phyloP scores from a whole-genome alignment of 2,888 invertebrate species.

The Hemaris fuciformis region DNA sequence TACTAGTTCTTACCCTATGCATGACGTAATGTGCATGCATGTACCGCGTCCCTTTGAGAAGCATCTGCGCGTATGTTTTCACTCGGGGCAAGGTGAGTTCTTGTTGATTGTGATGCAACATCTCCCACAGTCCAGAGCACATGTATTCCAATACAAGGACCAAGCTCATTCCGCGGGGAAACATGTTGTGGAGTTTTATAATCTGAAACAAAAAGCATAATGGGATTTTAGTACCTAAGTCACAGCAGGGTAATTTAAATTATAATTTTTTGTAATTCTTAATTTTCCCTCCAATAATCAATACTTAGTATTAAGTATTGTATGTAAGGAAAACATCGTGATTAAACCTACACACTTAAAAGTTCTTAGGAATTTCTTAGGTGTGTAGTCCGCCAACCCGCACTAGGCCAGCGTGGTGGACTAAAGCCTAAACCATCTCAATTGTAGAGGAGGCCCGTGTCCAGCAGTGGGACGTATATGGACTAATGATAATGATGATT shows the following conservation, averaged over 20 bases:
- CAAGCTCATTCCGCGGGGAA: conserved; percentile 93
- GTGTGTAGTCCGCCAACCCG: too few species aligned
- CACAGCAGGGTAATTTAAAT: background rate
- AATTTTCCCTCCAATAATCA: too few species aligned
- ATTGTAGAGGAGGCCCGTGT: too few species aligned
- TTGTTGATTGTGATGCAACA: conserved; percentile 85
- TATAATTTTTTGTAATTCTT: too few species aligned
- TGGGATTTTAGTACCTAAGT: background rate
- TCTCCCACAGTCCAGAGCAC: conserved; percentile 92
- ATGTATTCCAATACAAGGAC: conserved; percentile 96
- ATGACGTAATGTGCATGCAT: conserved; percentile 94
- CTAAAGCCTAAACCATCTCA: too few species aligned
- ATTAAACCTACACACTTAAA: too few species aligned
- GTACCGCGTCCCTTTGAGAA: conserved; percentile 93
- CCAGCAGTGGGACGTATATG: too few species aligned
- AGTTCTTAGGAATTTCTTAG: too few species aligned
- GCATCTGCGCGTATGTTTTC: conserved; percentile 93
- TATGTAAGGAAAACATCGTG: too few species aligned
- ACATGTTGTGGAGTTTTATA: conserved; percentile 92
- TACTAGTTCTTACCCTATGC: conserved; percentile 87
- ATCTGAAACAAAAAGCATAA: conserved; percentile 80
- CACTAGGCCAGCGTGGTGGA: too few species aligned
- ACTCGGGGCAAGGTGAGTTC: conserved; percentile 88
- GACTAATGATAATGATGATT: too few species aligned
- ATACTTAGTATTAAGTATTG: too few species aligned